Evolutionary conservation across 2,888 invertebrate genomes (phyloP), one percentile per base, ranked within the genome.

Genomic region (Dasysyrphus albostriatus): DNA sequence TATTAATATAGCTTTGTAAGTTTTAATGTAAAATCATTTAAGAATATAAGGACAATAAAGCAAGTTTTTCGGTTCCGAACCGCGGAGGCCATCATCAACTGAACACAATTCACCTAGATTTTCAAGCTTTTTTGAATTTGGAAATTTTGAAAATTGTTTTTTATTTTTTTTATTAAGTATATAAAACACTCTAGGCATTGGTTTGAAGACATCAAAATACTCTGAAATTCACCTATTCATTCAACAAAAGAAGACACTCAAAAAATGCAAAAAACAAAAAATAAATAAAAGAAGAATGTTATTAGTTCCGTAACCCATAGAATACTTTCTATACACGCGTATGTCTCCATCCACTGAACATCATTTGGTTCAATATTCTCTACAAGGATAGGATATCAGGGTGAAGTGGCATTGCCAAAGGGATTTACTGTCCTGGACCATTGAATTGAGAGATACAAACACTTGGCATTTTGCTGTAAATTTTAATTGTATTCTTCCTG

Each of bases 401-500:
- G 9, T 14, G n/a, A 70, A 39, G 54, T 54, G 54, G 37, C 42
- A 54, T 10, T 42, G 44, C 49, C 44, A 39, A 42, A 63, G 37
- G 69, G 70, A 75, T 75, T 81, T 69, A 69, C 49, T 54, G 59
- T 51, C 59, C 73, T 58, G 65, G 56, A 67, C 67, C 42, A 69
- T 39, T 72, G 77, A 32, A 83, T 74, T 74, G 54, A 63, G 61
- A 72, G 67, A 67, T 75, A 49, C 61, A 61, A 61, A 61, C 61
- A 39, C 70, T 79, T 79, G 69, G 67, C 69, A 74, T 83, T 77
- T 74, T 32, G 51, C 54, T 67, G 76, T 67, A 81, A 67, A 59
- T 76, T 77, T 84, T 84, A 84, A 80, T 84, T 80, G 76, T 84
- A 37, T 58, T 73, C 76, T 56, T 77, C 34, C 67, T 51, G 34